Evolutionary conservation across 1,140 invertebrate genomes (phyloP), one percentile per base, ranked within the genome.

Genomic region (Tetramorium alpestre): DNA sequence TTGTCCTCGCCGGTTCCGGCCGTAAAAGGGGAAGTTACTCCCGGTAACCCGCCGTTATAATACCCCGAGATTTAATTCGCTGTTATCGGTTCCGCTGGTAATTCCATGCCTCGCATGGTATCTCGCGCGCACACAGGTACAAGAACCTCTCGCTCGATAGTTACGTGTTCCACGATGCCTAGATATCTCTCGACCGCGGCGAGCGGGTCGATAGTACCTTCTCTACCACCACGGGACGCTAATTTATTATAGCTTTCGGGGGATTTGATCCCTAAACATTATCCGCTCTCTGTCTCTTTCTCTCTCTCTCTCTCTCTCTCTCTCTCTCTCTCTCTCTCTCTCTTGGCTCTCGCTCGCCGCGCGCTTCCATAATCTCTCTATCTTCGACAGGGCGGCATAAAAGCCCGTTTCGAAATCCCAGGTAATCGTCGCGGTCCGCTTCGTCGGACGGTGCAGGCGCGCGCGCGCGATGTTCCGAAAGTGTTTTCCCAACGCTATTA

Each of bases 161-260:
- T 73, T 72, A 82, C 80, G 67, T 73, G 51, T 80, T 54, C 47
- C 62, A 54, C 62, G 38, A 60, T 84, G 54, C 69, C 41, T 84
- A 75, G 69, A 75, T 73, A 73, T 84, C 73, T 54, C 47, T 25
- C 78, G 65, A 58, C 47, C 44, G n/a, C 62, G 54, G 62, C 62
- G 28, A 58, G 33, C 80, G 62, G 64, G 82, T 76, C 82, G 58
- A 85, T 85, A 76, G 82, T 64, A 65, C 47, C 82, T 78, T 85
- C 82, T 58, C 70, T 13, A 54, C 58, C 73, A 78, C 60, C 33
- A 64, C 33, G 13, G 49, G 49, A 85, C 62, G 72, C 82, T 84
- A 84, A 84, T 84, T 84, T 84, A 84, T 84, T 76, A 85, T 85
- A 85, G 72, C 82, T 76, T 85, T 85, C 73, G 82, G 62, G 82